These are phyloP conservation scores for Nyctalus aviator DNA, from an alignment of 2,797 vertebrate species.

Conservation along the genomic window DNA sequence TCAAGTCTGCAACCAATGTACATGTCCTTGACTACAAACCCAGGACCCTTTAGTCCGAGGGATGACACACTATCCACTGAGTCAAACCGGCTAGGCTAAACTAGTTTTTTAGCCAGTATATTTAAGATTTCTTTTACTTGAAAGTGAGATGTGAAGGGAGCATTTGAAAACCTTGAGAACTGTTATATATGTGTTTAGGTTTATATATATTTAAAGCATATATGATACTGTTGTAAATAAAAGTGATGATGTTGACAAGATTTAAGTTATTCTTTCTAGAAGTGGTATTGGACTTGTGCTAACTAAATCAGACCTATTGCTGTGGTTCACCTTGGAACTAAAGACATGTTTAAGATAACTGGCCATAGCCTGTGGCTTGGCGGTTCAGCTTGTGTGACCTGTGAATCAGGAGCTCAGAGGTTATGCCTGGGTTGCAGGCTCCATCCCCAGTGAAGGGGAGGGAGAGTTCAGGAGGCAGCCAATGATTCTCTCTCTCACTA, in stretches of 20 bases:
- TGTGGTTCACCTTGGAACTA: conserved; percentile 10
- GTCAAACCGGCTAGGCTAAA: neutral
- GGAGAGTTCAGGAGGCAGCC: too few relatives aligned
- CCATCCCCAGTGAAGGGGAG: too few relatives aligned
- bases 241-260: neutral
- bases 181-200: neutral
- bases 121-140: conserved; percentile 47
- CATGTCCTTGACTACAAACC: too few relatives aligned
- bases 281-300: neutral
- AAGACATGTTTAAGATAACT: neutral
- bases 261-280: conserved; percentile 35
- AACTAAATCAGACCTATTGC: neutral
- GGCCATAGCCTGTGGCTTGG: neutral
- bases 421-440: too few relatives aligned
- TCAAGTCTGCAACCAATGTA: too few relatives aligned
- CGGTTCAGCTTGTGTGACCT: too few relatives aligned
- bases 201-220: conserved; percentile 31
- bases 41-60: too few relatives aligned
- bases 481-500: too few relatives aligned
- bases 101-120: neutral
- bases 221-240: conserved; percentile 31
- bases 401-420: too few relatives aligned
- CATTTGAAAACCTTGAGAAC: conserved; percentile 28
- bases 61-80: too few relatives aligned
- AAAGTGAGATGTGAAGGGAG: neutral